Conservation (phyloP, 2,888 invertebrate genomes). For the Thymelicus acteon region DNA sequence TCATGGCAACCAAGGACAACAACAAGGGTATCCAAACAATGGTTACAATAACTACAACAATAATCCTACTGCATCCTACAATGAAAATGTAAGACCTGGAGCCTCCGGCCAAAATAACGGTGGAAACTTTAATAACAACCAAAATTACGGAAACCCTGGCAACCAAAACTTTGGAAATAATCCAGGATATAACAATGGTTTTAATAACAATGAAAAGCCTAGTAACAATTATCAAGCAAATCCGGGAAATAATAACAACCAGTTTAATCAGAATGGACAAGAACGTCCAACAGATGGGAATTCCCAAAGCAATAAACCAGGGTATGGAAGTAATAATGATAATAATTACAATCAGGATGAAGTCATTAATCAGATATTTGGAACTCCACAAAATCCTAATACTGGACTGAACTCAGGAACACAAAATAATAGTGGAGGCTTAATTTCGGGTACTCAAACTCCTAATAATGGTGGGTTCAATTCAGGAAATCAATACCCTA, state of each 20-base stretch:
- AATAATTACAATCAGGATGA: constrained; percentile 2
- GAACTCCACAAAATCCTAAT: constrained; percentile 10
- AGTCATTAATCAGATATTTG: neutral
- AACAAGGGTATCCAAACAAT: constrained; percentile 7
- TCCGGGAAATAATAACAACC: neutral
- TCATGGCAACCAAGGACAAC: constrained; percentile 13
- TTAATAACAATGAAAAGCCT: constrained; percentile 16
- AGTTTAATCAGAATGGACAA: neutral
- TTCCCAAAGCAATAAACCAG: constrained; percentile 5
- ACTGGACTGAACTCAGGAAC: neutral
- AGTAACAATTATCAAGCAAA: neutral
- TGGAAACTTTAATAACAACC: constrained; percentile 14
- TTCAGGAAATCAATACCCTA: constrained; percentile 11
- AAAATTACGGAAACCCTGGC: neutral
- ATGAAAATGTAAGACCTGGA: constrained; percentile 9
- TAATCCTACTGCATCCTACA: neutral
- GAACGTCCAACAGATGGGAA: neutral
- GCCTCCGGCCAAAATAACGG: neutral
- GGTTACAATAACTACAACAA: constrained; percentile 6
- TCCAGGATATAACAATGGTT: neutral
- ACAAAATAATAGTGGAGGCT: constrained; percentile 3
- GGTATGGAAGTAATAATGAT: constrained; percentile 11
- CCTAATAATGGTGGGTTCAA: constrained; percentile 8
- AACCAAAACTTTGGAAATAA: neutral
- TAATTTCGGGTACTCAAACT: constrained; percentile 5